phyloP scores from a whole-genome alignment of 2,888 invertebrate genomes.

The Andricus curvator region DNA sequence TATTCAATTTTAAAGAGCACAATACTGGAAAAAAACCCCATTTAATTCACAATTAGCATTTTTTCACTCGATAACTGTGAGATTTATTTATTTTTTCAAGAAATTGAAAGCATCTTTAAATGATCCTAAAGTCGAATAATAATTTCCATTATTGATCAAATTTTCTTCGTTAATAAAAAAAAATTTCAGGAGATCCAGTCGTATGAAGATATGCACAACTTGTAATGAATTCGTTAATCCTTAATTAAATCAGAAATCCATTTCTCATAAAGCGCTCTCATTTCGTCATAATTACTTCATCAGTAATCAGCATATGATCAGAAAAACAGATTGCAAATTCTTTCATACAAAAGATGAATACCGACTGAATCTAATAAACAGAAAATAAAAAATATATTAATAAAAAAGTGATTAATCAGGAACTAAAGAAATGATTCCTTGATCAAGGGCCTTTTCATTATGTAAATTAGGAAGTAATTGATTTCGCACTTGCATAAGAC shows the following conservation, averaged over 20 bases:
- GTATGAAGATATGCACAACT: no score
- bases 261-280: background rate
- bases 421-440: conserved; percentile 5
- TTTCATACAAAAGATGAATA: background rate
- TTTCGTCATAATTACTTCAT: background rate
- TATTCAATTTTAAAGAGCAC: no score
- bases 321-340: background rate
- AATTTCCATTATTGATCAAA: no score
- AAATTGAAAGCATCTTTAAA: no score
- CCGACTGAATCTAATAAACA: background rate
- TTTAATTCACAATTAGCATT: no score
- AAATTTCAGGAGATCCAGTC: no score
- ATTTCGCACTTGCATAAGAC: conserved; percentile 9
- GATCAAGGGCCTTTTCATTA: conserved; percentile 1
- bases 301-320: background rate
- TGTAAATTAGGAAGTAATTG: conserved; percentile 19
- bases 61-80: no score
- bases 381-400: background rate
- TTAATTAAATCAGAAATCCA: background rate
- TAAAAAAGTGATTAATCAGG: conserved; percentile 16
- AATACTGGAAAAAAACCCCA: no score
- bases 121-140: no score
- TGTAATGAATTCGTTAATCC: no score
- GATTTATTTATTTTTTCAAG: no score
- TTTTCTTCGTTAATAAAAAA: no score